Percentiles rank a stretch among this genome's conserved stretches.
phyloP scores from a whole-genome alignment of 2,888 invertebrate genomes.

The Masnerella sp. region DNA sequence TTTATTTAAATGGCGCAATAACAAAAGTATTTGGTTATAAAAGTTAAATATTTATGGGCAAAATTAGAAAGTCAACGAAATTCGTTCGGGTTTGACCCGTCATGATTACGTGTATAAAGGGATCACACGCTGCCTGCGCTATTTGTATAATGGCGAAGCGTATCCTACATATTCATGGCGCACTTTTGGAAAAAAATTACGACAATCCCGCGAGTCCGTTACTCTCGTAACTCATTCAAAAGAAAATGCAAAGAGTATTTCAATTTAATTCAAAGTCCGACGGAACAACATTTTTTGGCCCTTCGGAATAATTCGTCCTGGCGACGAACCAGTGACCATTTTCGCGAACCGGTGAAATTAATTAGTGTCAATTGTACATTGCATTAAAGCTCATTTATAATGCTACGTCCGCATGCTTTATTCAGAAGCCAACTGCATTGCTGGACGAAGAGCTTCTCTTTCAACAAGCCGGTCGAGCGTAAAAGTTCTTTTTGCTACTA shows the following conservation, averaged over 20 bases:
- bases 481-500: constrained; percentile 69
- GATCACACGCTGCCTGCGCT: constrained; percentile 24
- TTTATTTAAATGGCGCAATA: constrained; percentile 30
- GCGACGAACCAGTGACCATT: constrained; percentile 5
- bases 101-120: constrained; percentile 40
- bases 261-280: constrained; percentile 5
- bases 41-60: constrained; percentile 39
- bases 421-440: constrained; percentile 31
- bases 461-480: constrained; percentile 65
- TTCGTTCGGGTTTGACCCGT: constrained; percentile 32
- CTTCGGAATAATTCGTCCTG: constrained; percentile 9
- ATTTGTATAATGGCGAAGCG: constrained; percentile 28
- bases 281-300: constrained; percentile 5
- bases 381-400: constrained; percentile 42
- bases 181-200: constrained; percentile 31
- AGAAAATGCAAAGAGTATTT: constrained; percentile 28
- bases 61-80: constrained; percentile 45
- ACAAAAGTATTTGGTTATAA: constrained; percentile 26
- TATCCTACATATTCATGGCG: constrained; percentile 39
- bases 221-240: constrained; percentile 21
- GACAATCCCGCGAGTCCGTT: constrained; percentile 28
- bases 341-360: constrained; percentile 26
- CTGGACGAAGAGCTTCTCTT: constrained; percentile 59
- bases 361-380: constrained; percentile 49
- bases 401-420: constrained; percentile 34